A percentile compares a stretch with the other conserved stretches of the same genome.
Conservation (phyloP, 2,888 invertebrate genomes). For the Agrenia bidenticulata region DNA sequence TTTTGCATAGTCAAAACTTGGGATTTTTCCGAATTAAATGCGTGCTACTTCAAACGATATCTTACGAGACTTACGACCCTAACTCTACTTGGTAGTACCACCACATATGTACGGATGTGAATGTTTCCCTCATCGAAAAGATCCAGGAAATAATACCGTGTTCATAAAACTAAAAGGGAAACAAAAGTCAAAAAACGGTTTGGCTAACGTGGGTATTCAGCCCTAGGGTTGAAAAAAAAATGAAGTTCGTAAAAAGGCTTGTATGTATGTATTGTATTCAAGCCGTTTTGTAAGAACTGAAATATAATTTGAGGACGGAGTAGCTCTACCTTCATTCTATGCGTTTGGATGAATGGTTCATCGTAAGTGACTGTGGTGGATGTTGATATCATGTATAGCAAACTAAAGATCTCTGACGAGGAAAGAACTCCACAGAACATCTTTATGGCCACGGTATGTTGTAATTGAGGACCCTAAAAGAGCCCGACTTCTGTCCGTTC, state of each 20-base stretch:
- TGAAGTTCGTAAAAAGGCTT: neutral
- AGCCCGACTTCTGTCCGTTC: slow-evolving; percentile 34
- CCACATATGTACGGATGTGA: neutral
- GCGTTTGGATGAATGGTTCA: too few relatives aligned
- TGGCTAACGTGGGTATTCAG: neutral
- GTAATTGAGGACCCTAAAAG: slow-evolving; percentile 37
- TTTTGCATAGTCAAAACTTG: too few relatives aligned
- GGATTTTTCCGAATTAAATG: too few relatives aligned
- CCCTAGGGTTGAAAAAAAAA: neutral
- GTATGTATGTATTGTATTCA: too few relatives aligned
- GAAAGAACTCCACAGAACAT: slow-evolving; percentile 22
- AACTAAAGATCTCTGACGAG: slow-evolving; percentile 1
- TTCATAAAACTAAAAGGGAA: slow-evolving; percentile 13
- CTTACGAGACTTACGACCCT: slow-evolving; percentile 13
- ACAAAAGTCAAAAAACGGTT: slow-evolving; percentile 8
- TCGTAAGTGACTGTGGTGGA: too few relatives aligned
- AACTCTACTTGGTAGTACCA: too few relatives aligned
- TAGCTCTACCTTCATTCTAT: too few relatives aligned
- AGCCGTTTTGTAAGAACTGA: too few relatives aligned
- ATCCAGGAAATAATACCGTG: slow-evolving; percentile 5
- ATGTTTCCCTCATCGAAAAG: slow-evolving; percentile 9
- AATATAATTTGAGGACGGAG: too few relatives aligned
- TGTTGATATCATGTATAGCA: too few relatives aligned
- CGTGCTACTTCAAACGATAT: too few relatives aligned
- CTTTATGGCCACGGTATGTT: slow-evolving; percentile 34